phyloP scores from a whole-genome alignment of 2,888 invertebrate genomes.

The Scelioninae gen. 2 region DNA sequence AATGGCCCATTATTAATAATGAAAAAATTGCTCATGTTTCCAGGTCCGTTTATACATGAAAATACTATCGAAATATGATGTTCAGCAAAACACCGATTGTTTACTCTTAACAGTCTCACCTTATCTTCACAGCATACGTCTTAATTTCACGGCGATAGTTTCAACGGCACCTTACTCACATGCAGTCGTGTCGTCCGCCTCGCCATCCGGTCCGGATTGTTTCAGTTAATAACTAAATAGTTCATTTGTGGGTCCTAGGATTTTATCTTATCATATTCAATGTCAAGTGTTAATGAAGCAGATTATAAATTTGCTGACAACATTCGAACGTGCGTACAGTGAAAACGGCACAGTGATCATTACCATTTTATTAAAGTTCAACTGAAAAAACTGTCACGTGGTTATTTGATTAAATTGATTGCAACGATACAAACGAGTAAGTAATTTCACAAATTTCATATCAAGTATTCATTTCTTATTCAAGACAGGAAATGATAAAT shows the following conservation, averaged over 20 bases:
- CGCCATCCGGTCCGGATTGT: background rate
- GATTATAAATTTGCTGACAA: background rate
- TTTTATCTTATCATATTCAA: conserved; percentile 14
- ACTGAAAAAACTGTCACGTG: conserved; percentile 11
- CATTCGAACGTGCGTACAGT: background rate
- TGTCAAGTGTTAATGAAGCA: conserved; percentile 3
- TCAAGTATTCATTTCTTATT: no score
- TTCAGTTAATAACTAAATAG: conserved; percentile 15
- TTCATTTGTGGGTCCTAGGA: background rate
- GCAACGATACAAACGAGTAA: background rate
- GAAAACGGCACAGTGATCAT: background rate
- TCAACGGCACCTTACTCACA: conserved; percentile 12
- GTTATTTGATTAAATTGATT: conserved; percentile 1
- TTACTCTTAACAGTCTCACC: conserved; percentile 23
- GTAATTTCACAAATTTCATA: background rate
- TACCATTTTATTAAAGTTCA: background rate
- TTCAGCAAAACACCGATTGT: background rate
- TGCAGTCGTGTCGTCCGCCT: conserved; percentile 39
- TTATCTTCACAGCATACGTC: conserved; percentile 31
- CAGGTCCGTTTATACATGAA: background rate
- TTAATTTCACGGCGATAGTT: conserved; percentile 32
- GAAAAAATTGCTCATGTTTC: background rate
- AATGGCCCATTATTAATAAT: no score
- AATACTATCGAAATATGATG: background rate
- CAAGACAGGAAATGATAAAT: no score